Percentiles rank a stretch among this genome's conserved stretches.
Conservation (phyloP, 2,888 invertebrate species). For the Coleophora flavipennella region DNA sequence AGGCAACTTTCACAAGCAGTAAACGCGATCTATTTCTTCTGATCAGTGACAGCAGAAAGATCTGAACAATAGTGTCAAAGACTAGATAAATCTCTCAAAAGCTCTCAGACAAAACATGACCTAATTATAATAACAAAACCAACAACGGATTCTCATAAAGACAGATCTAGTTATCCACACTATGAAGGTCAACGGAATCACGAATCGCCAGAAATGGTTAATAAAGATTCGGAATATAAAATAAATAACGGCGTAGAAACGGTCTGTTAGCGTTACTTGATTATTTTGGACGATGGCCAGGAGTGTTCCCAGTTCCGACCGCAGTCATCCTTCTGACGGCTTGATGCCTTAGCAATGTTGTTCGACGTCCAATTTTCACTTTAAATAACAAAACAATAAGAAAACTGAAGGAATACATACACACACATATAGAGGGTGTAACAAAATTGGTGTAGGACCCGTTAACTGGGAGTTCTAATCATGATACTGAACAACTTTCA, state of each 20-base stretch:
- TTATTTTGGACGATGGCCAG: slow-evolving; percentile 60
- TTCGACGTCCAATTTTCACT: slow-evolving; percentile 21
- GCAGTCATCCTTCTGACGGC: slow-evolving; percentile 31
- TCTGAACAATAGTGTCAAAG: slow-evolving; percentile 6
- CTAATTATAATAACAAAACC: slow-evolving; percentile 13
- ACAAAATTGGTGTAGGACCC: too few relatives aligned
- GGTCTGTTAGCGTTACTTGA: slow-evolving; percentile 41
- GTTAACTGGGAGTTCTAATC: too few relatives aligned
- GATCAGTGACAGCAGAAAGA: too few relatives aligned
- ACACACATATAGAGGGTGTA: too few relatives aligned
- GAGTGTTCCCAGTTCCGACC: slow-evolving; percentile 28
- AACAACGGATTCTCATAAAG: slow-evolving; percentile 16
- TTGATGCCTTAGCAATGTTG: slow-evolving; percentile 33
- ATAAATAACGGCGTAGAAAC: slow-evolving; percentile 42
- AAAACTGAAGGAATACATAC: too few relatives aligned
- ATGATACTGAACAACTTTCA: too few relatives aligned
- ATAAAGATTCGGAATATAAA: slow-evolving; percentile 40
- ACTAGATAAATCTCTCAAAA: slow-evolving; percentile 13
- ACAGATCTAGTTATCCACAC: slow-evolving; percentile 27
- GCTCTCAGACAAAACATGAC: too few relatives aligned
- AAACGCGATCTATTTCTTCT: too few relatives aligned
- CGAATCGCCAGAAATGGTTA: slow-evolving; percentile 33
- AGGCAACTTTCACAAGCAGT: too few relatives aligned
- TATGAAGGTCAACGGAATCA: slow-evolving; percentile 44
- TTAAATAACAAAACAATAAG: slow-evolving; percentile 12